Percentiles rank a stretch among this genome's conserved stretches.
Evolutionary conservation across 2,797 vertebrate species (phyloP).

Genomic region (Hydrocynus forskahlii): DNA sequence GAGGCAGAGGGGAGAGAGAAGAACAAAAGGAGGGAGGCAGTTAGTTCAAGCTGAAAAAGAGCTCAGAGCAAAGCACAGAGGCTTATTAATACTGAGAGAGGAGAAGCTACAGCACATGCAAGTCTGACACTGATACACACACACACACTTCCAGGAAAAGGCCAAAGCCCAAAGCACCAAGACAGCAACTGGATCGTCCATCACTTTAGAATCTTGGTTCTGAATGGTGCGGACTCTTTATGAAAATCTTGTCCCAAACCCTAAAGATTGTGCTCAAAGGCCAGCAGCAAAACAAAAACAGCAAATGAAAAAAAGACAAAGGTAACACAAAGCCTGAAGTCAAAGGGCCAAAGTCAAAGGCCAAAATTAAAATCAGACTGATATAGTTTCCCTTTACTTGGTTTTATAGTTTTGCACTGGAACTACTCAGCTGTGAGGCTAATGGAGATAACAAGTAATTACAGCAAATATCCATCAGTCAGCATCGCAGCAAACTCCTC

Average conservation of each 20-base stretch:
- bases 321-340: no score
- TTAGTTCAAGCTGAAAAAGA: constrained; percentile 71
- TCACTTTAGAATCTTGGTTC: background rate
- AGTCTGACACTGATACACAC: constrained; percentile 38
- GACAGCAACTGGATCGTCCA: constrained; percentile 18
- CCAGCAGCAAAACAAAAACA: background rate
- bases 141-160: constrained; percentile 5
- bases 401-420: no score
- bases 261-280: background rate
- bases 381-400: no score
- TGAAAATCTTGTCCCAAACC: background rate
- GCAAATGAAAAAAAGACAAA: background rate
- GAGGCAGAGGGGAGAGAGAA: constrained; percentile 58
- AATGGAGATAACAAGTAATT: background rate
- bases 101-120: constrained; percentile 63
- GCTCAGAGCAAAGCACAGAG: constrained; percentile 44
- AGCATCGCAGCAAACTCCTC: no score
- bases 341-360: no score
- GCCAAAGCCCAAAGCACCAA: constrained; percentile 34
- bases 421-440: background rate
- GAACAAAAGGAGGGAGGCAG: constrained; percentile 56
- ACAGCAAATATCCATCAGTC: no score
- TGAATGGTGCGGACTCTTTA: background rate
- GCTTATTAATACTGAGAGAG: constrained; percentile 38
- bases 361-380: background rate